phyloP scores from a whole-genome alignment of 1,140 invertebrate species.

The Nixonia krombeini region DNA sequence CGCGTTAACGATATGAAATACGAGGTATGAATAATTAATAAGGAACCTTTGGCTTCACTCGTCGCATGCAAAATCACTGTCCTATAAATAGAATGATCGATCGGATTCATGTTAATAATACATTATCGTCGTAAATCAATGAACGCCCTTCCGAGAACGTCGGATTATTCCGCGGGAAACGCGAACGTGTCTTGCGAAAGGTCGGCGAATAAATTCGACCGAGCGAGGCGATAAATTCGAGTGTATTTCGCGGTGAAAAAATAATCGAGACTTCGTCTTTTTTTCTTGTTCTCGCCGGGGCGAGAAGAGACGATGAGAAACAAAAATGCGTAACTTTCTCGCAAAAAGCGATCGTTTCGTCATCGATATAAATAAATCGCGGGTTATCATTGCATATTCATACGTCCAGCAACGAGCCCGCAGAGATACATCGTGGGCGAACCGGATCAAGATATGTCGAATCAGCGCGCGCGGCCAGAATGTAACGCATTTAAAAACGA shows the following conservation, averaged over 20 bases:
- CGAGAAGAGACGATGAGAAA: slow-evolving; percentile 7
- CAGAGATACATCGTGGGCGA: slow-evolving; percentile 54
- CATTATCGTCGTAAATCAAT: slow-evolving; percentile 16
- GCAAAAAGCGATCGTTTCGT: slow-evolving; percentile 40
- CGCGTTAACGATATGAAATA: slow-evolving; percentile 11
- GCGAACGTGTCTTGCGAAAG: no score
- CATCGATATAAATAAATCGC: slow-evolving; percentile 59
- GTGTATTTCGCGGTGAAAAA: no score
- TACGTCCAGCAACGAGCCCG: slow-evolving; percentile 41
- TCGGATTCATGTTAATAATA: neutral
- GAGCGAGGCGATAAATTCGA: no score
- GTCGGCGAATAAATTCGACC: no score
- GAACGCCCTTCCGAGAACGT: neutral
- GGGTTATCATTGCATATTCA: slow-evolving; percentile 60
- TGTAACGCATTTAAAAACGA: slow-evolving; percentile 51
- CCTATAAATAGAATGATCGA: slow-evolving; percentile 9
- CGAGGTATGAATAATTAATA: slow-evolving; percentile 16
- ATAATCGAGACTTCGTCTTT: no score
- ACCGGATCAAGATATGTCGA: slow-evolving; percentile 60
- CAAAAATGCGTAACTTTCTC: slow-evolving; percentile 34
- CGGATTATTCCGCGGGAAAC: no score
- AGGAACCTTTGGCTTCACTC: slow-evolving; percentile 6
- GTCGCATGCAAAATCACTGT: slow-evolving; percentile 7
- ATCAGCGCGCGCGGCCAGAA: slow-evolving; percentile 45
- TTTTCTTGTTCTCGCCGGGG: no score